Conservation (phyloP, 2,888 invertebrate species). For the Vanessa cardui region DNA sequence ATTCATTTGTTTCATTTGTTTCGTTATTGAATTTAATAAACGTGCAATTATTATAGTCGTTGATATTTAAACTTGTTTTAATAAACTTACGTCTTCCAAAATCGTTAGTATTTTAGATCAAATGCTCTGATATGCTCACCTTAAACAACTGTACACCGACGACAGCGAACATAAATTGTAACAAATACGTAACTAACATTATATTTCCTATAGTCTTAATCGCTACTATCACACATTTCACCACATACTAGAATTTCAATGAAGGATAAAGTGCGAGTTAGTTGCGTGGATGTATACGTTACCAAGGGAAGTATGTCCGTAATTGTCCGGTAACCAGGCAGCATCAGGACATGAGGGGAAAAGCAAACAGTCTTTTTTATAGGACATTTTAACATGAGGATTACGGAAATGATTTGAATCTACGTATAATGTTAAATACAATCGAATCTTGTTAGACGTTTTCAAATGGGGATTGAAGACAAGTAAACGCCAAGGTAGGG, state of each 20-base stretch:
- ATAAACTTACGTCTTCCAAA: too few species aligned
- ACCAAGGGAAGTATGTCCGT: slow-evolving; percentile 65
- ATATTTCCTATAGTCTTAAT: slow-evolving; percentile 99
- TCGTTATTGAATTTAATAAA: background rate
- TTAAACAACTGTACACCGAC: slow-evolving; percentile 99
- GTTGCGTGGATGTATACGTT: slow-evolving; percentile 69
- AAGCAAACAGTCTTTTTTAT: slow-evolving; percentile 75
- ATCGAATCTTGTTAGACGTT: slow-evolving; percentile 51
- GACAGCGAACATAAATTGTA: slow-evolving; percentile 99
- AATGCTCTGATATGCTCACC: slow-evolving; percentile 80
- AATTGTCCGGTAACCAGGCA: slow-evolving; percentile 63
- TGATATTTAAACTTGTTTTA: too few species aligned
- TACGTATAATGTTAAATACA: slow-evolving; percentile 37
- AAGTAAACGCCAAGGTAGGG: slow-evolving; percentile 79
- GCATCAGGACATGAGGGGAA: slow-evolving; percentile 77
- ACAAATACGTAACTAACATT: slow-evolving; percentile 99
- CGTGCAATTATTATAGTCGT: too few species aligned
- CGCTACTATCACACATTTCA: slow-evolving; percentile 99
- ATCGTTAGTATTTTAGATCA: background rate
- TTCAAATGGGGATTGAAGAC: slow-evolving; percentile 42
- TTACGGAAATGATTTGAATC: slow-evolving; percentile 17
- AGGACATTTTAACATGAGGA: slow-evolving; percentile 37
- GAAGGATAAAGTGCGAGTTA: slow-evolving; percentile 60
- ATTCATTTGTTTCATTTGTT: background rate
- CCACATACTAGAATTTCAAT: slow-evolving; percentile 92